Percentiles rank a stretch among this genome's conserved stretches.
phyloP scores from a whole-genome alignment of 2,888 invertebrate species.

The Cryptus viduatorius region DNA sequence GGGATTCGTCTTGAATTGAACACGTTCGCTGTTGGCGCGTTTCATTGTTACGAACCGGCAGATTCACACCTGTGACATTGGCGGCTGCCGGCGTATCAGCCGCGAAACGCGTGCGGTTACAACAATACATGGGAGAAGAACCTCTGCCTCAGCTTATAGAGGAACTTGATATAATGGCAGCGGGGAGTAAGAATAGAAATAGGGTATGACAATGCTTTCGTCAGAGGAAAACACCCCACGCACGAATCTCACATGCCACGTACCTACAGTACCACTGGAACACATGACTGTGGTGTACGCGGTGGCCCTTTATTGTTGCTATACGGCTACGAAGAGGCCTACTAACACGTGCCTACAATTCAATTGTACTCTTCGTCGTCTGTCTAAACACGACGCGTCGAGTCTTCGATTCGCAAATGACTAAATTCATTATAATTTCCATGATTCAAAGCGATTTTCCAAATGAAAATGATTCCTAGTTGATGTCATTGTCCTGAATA shows the following conservation, averaged over 20 bases:
- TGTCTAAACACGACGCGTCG: not conserved
- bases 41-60: not conserved
- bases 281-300: not conserved
- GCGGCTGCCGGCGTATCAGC: not conserved
- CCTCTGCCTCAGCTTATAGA: conserved; percentile 1
- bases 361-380: not conserved
- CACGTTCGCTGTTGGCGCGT: not conserved
- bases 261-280: not conserved
- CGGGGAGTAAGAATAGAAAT: conserved; percentile 6
- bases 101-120: not conserved
- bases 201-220: conserved; percentile 13
- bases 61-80: conserved; percentile 13
- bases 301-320: conserved; percentile 10
- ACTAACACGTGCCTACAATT: conserved; percentile 3
- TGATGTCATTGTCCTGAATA: not conserved
- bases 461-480: too few relatives aligned
- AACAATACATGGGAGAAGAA: not conserved
- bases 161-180: conserved; percentile 18
- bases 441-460: too few relatives aligned
- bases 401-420: too few relatives aligned
- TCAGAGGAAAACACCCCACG: not conserved
- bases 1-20: conserved; percentile 4
- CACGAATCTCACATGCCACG: not conserved
- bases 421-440: too few relatives aligned
- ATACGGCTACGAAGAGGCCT: not conserved